Evolutionary conservation across 1,140 invertebrate species (phyloP).

Genomic region (Halictus rubicundus): DNA sequence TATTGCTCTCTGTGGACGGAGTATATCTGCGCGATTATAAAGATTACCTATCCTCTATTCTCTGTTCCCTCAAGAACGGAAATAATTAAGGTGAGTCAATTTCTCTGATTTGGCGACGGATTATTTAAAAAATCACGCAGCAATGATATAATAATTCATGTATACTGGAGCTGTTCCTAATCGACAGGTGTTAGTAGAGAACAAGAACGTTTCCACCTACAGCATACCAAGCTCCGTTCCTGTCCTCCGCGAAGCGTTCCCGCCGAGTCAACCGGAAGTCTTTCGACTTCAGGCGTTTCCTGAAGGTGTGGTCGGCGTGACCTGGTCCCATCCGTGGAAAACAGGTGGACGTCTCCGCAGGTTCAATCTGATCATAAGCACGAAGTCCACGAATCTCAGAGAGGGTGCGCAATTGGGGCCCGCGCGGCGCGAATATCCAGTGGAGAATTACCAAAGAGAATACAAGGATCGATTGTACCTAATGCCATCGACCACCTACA

Average conservation of each 20-base stretch:
- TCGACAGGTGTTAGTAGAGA: no score
- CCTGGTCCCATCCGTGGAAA: slow-evolving; percentile 61
- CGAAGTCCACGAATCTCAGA: slow-evolving; percentile 34
- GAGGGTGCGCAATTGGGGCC: background rate
- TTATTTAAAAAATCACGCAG: no score
- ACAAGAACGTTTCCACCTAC: no score
- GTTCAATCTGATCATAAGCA: slow-evolving; percentile 33
- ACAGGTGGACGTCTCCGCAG: slow-evolving; percentile 28
- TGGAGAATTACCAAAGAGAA: slow-evolving; percentile 13
- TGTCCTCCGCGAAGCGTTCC: no score
- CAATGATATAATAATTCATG: no score
- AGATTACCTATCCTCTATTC: background rate
- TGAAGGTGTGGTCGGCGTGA: slow-evolving; percentile 32
- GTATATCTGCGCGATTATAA: slow-evolving; percentile 51
- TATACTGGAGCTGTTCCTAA: no score
- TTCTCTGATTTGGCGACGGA: no score
- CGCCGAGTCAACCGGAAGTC: background rate
- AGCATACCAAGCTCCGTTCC: no score
- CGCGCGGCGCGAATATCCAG: background rate
- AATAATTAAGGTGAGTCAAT: background rate
- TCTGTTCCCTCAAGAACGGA: no score
- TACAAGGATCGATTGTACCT: slow-evolving; percentile 50
- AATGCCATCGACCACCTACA: slow-evolving; percentile 52
- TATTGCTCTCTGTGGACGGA: slow-evolving; percentile 55
- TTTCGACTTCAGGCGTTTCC: background rate